Evolutionary conservation across 2,113 vertebrate genomes (phyloP).

Genomic region (Serilophus lunatus): DNA sequence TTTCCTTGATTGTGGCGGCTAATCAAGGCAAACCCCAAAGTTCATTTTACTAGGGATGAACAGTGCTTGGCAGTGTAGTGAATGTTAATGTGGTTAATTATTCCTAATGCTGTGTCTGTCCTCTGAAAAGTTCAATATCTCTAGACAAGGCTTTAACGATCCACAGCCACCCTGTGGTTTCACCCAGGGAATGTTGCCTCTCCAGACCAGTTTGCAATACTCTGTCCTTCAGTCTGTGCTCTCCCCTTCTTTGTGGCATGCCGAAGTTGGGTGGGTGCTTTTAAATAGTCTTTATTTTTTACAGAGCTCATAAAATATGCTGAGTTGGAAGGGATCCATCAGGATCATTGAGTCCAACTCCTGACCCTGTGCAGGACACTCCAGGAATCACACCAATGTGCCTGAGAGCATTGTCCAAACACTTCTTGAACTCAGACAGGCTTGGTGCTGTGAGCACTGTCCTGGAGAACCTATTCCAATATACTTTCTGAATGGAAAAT

Average conservation of each 20-base stretch:
- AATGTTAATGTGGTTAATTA: constrained; percentile 82
- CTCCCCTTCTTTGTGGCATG: neutral
- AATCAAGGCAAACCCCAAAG: constrained; percentile 66
- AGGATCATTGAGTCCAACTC: neutral
- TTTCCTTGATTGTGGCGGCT: constrained; percentile 59
- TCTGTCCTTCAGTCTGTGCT: constrained; percentile 10
- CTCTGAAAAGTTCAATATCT: constrained; percentile 56
- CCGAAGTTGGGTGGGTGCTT: constrained; percentile 55
- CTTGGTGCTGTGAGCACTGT: neutral
- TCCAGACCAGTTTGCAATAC: constrained; percentile 71
- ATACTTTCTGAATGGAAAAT: neutral
- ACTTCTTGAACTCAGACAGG: neutral
- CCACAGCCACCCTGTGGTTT: constrained; percentile 50
- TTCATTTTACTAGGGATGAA: constrained; percentile 55
- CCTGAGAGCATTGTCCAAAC: neutral
- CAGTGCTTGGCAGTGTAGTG: constrained; percentile 33
- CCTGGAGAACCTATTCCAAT: neutral
- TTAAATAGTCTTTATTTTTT: constrained; percentile 64
- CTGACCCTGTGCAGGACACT: neutral
- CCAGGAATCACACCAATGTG: neutral
- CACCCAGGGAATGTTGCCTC: constrained; percentile 70
- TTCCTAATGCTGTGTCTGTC: constrained; percentile 67
- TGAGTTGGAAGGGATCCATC: neutral
- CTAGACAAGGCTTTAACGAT: constrained; percentile 71
- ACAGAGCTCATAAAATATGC: neutral